Evolutionary conservation across 2,888 invertebrate species (phyloP).

Genomic region (Agapostemon virescens): DNA sequence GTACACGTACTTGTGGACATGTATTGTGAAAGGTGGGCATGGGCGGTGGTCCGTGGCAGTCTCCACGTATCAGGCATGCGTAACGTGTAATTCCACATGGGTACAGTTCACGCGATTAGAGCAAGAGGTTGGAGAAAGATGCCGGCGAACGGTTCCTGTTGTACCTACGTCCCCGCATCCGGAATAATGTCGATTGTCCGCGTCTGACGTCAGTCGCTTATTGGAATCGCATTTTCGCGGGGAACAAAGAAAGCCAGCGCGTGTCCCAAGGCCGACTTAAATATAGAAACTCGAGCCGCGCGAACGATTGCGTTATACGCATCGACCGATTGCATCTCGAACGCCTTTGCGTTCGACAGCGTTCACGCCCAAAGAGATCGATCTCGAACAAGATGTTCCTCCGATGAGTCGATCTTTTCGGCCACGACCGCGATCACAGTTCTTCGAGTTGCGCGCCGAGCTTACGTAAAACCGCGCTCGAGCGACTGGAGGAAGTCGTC

Average conservation of each 20-base stretch:
- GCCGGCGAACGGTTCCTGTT: slow-evolving; percentile 56
- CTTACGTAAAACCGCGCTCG: slow-evolving; percentile 8
- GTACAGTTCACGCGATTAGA: slow-evolving; percentile 60
- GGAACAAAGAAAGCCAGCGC: slow-evolving; percentile 26
- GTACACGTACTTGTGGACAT: slow-evolving; percentile 11
- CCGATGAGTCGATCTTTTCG: neutral
- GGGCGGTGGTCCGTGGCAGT: slow-evolving; percentile 70
- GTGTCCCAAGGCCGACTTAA: slow-evolving; percentile 27
- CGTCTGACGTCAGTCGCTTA: slow-evolving; percentile 14
- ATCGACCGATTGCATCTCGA: neutral
- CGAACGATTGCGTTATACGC: slow-evolving; percentile 3
- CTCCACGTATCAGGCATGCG: slow-evolving; percentile 62
- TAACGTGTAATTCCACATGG: slow-evolving; percentile 53
- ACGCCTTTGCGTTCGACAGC: neutral
- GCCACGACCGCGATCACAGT: too few relatives aligned
- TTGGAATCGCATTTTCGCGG: slow-evolving; percentile 3
- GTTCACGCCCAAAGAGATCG: too few relatives aligned
- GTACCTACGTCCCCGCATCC: slow-evolving; percentile 33
- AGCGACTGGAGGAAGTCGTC: neutral
- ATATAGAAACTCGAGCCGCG: slow-evolving; percentile 5
- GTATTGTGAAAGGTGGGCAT: slow-evolving; percentile 70
- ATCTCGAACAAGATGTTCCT: neutral
- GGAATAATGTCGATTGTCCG: slow-evolving; percentile 22
- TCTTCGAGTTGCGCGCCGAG: neutral
- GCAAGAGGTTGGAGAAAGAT: slow-evolving; percentile 51